phyloP scores from a whole-genome alignment of 2,888 invertebrate genomes.

The Metacarcinus magister region DNA sequence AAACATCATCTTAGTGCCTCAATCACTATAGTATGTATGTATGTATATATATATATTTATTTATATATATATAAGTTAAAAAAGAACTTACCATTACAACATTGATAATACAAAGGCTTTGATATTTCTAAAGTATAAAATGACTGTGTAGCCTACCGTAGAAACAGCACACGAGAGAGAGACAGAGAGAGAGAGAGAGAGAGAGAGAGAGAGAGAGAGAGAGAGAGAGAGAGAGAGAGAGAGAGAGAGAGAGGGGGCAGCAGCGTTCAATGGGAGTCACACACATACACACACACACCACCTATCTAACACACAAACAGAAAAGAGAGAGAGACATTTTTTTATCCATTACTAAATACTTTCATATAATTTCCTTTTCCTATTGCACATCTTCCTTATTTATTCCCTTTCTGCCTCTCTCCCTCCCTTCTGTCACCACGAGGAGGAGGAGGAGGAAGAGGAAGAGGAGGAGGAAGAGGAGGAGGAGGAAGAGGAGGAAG shows the following conservation, averaged over 20 bases:
- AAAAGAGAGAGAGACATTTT: no score
- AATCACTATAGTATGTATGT: neutral
- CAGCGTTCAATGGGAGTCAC: no score
- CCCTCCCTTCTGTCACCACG: neutral
- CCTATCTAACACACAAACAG: no score
- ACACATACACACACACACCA: no score
- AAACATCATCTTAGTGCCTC: neutral
- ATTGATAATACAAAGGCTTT: constrained; percentile 79
- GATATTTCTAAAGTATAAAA: constrained; percentile 80
- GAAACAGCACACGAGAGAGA: constrained; percentile 54
- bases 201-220: constrained; percentile 26
- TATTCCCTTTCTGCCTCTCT: no score
- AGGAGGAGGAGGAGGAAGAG: no score
- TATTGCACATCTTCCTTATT: no score
- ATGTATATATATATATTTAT: neutral
- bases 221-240: neutral
- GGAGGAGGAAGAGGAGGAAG: no score
- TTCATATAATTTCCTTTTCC: no score
- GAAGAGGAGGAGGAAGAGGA: no score
- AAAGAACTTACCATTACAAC: constrained; percentile 79
- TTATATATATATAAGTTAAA: constrained; percentile 75
- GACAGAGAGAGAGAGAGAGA: constrained; percentile 26
- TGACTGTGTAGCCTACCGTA: constrained; percentile 67
- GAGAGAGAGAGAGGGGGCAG: neutral
- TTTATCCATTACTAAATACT: no score